Base-by-base conservation (phyloP, 2,888 invertebrate species). In the Gisinianus flammeolus region DNA sequence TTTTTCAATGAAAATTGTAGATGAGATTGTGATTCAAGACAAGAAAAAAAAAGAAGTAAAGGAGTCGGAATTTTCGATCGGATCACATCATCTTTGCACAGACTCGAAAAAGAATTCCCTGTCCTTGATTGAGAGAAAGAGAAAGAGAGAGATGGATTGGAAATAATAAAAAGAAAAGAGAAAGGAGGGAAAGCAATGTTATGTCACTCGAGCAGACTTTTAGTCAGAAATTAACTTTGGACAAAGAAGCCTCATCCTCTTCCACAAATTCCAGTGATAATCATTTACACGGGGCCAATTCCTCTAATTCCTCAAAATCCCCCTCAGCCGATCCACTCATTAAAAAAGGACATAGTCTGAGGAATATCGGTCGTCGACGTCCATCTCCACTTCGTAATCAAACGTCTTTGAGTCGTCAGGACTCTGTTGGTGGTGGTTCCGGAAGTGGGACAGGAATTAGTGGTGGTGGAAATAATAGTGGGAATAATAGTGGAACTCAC, bases 181-280 rank as follows among this genome's bases (percentile, higher is more conserved):
- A 62, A 62, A 0, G 62, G 28, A 26, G 62, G 28, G 26, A 26
- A 73, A 54, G 71, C 54, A 76, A 79, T 81, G 80, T 80, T 76
- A 82, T 81, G 81, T 82, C 82, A 68, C 80, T 82, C 76, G 82
- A 82, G 80, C 79, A 80, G 79, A 31, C 78, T 31, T 78, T 82
- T 74, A 80, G 80, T 81, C 79, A 81, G 78, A 82, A 82, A 72
- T 76, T 82, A 72, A 80, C 73, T 76, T 68, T 82, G 70, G 80
- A 80, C 35, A 72, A 67, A 58, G 72, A 62, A 44, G 68, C 62
- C 30, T 66, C 75, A n/a, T 75, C 79, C 24, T 73, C 78, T 6
- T 75, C 79, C 24, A 75, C 77, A 62, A 77, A 75, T 33, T 71
- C 70, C 12, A 28, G 70, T 33, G 72, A 70, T 62, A 67, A 78